Conservation (phyloP, 2,888 invertebrate species). For the Nemapogon koenigi region DNA sequence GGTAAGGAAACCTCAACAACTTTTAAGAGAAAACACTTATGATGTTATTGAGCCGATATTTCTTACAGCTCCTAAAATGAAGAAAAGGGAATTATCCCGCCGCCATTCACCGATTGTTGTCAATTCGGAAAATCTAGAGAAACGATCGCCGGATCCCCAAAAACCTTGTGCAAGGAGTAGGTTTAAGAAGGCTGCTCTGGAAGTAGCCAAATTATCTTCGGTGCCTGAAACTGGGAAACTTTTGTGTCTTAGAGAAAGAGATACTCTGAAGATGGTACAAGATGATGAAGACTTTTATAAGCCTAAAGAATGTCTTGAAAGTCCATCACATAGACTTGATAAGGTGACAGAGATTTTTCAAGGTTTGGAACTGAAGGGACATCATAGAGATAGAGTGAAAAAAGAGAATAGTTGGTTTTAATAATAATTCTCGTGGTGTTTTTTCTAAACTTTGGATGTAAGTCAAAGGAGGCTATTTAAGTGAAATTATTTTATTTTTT, state of each 20-base stretch:
- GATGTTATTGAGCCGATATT: conserved; percentile 50
- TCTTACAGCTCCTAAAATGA: conserved; percentile 29
- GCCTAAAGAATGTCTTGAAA: conserved; percentile 34
- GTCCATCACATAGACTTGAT: conserved; percentile 39
- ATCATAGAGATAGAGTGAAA: conserved; percentile 45
- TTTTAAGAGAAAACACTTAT: conserved; percentile 52
- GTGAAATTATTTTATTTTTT: too few species aligned
- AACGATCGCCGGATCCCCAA: conserved; percentile 10
- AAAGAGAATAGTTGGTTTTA: conserved; percentile 60
- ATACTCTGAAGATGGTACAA: conserved; percentile 28
- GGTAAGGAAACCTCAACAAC: conserved; percentile 36
- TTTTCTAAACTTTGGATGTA: too few species aligned
- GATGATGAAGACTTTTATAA: conserved; percentile 27
- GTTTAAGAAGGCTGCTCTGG: conserved; percentile 48
- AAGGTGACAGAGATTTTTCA: conserved; percentile 53
- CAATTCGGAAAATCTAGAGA: conserved; percentile 13
- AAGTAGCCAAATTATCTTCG: conserved; percentile 42
- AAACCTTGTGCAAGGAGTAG: conserved; percentile 44
- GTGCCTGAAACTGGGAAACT: conserved; percentile 51
- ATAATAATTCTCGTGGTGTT: too few species aligned
- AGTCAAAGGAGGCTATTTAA: too few species aligned
- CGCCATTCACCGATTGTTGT: conserved; percentile 15
- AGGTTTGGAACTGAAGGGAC: conserved; percentile 43
- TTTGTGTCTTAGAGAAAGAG: conserved; percentile 41
- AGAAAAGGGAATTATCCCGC: conserved; percentile 23